Evolutionary conservation across 2,113 vertebrate genomes (phyloP).

Genomic region (Pollimyrus isidori): DNA sequence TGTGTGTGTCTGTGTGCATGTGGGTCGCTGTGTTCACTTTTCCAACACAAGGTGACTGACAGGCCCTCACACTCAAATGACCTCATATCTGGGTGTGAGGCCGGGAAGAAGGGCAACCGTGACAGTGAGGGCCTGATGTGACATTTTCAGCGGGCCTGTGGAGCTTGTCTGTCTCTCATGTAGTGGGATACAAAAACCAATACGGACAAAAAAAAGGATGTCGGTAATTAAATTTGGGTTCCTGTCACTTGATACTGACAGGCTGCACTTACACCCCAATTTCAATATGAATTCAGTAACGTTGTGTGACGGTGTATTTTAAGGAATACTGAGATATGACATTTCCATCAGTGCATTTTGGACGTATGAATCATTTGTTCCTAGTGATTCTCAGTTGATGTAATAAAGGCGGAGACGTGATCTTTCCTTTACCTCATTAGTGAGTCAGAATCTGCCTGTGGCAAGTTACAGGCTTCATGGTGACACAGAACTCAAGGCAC

Average conservation of each 20-base stretch:
- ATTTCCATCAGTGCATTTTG: neutral
- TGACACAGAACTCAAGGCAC: neutral
- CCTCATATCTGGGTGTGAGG: neutral
- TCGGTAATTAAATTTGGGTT: neutral
- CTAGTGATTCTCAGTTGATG: slow-evolving; percentile 6
- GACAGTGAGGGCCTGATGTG: neutral
- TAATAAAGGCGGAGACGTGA: neutral
- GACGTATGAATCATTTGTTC: slow-evolving; percentile 7
- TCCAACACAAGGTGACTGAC: neutral
- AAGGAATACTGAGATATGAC: neutral
- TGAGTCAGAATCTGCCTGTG: neutral
- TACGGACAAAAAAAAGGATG: neutral
- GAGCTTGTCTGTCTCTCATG: neutral
- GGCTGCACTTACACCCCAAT: neutral
- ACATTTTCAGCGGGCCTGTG: neutral
- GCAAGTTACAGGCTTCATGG: neutral
- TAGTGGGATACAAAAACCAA: neutral
- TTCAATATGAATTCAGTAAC: neutral
- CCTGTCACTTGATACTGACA: neutral
- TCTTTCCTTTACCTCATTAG: neutral
- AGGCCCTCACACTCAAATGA: neutral
- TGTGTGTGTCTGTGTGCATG: neutral
- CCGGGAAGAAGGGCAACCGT: neutral
- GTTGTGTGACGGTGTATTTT: neutral
- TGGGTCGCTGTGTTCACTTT: neutral